A percentile compares a stretch with the other conserved stretches of the same genome.
Conservation (phyloP, 2,113 vertebrate genomes). For the Tetrax tetrax region DNA sequence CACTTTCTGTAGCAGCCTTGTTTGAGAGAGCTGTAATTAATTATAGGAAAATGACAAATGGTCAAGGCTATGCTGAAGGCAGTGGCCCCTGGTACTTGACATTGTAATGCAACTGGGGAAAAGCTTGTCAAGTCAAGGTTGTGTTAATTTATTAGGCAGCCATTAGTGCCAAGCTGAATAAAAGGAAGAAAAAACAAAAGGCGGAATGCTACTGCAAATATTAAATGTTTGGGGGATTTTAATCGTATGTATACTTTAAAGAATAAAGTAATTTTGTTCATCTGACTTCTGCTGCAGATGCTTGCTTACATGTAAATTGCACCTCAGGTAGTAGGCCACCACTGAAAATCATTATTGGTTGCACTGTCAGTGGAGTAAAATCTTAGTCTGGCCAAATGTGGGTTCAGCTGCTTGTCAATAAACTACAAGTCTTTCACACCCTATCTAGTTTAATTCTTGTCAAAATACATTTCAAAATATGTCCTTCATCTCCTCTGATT, state of each 20-base stretch:
- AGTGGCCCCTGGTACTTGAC: slow-evolving; percentile 33
- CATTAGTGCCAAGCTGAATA: neutral
- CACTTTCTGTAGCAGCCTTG: neutral
- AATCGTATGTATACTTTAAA: neutral
- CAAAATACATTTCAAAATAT: neutral
- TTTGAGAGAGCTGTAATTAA: slow-evolving; percentile 60
- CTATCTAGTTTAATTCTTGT: neutral
- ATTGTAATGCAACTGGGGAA: slow-evolving; percentile 3
- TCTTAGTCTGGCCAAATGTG: neutral
- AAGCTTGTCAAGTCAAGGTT: slow-evolving; percentile 56
- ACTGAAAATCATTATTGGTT: neutral
- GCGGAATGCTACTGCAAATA: slow-evolving; percentile 9
- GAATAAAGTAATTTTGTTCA: neutral
- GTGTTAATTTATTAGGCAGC: slow-evolving; percentile 53
- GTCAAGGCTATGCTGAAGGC: slow-evolving; percentile 39
- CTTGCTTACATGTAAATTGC: neutral
- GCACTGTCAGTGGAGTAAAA: neutral
- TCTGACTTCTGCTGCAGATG: neutral
- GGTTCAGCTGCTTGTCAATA: neutral
- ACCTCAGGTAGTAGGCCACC: neutral
- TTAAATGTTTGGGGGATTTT: neutral
- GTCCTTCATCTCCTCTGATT: neutral
- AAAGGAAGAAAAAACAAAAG: neutral
- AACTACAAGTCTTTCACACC: neutral
- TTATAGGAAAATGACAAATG: slow-evolving; percentile 62